Percentiles rank a stretch among this genome's conserved stretches.
phyloP scores from a whole-genome alignment of 2,113 vertebrate genomes.

The Erythrolamprus reginae region DNA sequence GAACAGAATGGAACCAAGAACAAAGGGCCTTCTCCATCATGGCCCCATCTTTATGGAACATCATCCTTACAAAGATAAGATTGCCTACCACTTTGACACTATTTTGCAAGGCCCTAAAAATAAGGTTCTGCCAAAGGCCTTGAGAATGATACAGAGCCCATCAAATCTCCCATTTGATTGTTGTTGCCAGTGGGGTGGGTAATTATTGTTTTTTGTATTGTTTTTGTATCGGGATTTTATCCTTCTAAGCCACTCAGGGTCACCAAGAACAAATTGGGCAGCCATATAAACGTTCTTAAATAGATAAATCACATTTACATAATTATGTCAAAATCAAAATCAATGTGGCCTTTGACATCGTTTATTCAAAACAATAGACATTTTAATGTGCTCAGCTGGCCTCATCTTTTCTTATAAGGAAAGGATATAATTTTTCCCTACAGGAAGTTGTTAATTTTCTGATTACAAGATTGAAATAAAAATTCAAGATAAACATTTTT shows the following conservation, averaged over 20 bases:
- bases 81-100: not conserved
- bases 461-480: slow-evolving; percentile 16
- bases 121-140: not conserved
- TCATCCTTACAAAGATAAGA: not conserved
- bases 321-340: slow-evolving; percentile 8
- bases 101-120: not conserved
- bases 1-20: not conserved
- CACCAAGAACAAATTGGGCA: not conserved
- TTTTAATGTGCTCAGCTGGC: not conserved
- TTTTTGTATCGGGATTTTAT: not conserved
- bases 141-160: not conserved
- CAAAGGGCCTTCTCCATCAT: not conserved
- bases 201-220: not conserved
- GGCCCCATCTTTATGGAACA: not conserved
- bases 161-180: not conserved
- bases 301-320: not conserved
- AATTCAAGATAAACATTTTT: not conserved
- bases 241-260: not conserved
- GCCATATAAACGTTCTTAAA: not conserved
- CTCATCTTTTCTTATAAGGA: not conserved
- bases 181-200: not conserved
- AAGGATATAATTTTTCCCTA: slow-evolving; percentile 1
- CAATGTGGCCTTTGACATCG: not conserved
- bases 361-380: not conserved
- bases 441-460: not conserved